Evolutionary conservation across 2,113 vertebrate species (phyloP).

Genomic region (Sinocyclocheilus rhinocerous): DNA sequence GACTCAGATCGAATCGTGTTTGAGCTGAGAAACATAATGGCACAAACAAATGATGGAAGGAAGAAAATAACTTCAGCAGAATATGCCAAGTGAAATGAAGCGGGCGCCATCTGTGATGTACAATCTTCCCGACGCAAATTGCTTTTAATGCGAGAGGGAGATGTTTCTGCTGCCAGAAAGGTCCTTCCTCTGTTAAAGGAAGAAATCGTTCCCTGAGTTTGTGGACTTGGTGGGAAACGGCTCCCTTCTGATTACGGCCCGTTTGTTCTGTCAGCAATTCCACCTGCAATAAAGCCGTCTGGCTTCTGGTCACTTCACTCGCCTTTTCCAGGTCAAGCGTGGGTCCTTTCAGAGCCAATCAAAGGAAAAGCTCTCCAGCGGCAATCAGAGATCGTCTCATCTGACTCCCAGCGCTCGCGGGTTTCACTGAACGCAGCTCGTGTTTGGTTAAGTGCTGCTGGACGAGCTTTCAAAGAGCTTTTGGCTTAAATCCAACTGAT

Average conservation of each 20-base stretch:
- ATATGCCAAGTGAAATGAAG: conserved; percentile 12
- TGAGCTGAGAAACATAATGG: not conserved
- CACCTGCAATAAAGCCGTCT: conserved; percentile 23
- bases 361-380: conserved; percentile 17
- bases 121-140: conserved; percentile 9
- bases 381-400: not conserved
- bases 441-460: not conserved
- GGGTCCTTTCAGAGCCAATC: conserved; percentile 31
- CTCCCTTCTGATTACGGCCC: conserved; percentile 25
- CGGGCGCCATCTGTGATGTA: conserved; percentile 26
- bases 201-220: not conserved
- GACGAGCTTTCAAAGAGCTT: not conserved
- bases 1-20: not conserved
- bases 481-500: not conserved
- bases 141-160: conserved; percentile 15
- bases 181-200: not conserved
- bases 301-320: conserved; percentile 42
- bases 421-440: not conserved
- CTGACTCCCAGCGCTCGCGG: not conserved
- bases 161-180: conserved; percentile 18
- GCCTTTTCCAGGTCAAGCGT: conserved; percentile 42
- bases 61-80: conserved; percentile 24
- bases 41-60: conserved; percentile 15
- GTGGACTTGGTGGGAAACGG: conserved; percentile 7
- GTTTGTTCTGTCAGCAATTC: conserved; percentile 45